Percentiles rank a stretch among this genome's conserved stretches.
phyloP scores from a whole-genome alignment of 1,140 invertebrate genomes.

The Zaprionus capensis region DNA sequence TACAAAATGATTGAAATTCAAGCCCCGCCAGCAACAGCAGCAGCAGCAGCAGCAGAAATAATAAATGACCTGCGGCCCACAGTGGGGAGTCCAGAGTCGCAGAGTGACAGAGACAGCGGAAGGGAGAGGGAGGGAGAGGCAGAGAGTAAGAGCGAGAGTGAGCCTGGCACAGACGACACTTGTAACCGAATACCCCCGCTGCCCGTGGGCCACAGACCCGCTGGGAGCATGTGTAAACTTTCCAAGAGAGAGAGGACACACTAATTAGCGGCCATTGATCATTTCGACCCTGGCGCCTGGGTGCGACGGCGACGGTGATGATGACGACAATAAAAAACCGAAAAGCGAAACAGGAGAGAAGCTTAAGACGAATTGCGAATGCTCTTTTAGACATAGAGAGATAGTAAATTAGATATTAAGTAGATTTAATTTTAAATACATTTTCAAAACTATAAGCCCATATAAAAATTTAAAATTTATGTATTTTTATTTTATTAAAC shows the following conservation, averaged over 20 bases:
- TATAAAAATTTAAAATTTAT: too few relatives aligned
- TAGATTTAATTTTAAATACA: too few relatives aligned
- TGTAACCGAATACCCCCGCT: constrained; percentile 58
- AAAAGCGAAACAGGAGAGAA: neutral
- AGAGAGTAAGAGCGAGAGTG: neutral
- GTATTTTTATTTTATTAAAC: too few relatives aligned
- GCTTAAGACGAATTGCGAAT: neutral
- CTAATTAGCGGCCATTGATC: constrained; percentile 80
- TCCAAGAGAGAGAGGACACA: constrained; percentile 72
- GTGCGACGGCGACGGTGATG: constrained; percentile 40
- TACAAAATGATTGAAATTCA: constrained; percentile 78
- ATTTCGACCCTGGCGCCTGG: constrained; percentile 67
- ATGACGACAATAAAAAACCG: constrained; percentile 8
- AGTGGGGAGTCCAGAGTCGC: constrained; percentile 58
- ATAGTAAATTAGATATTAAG: too few relatives aligned
- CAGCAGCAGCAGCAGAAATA: constrained; percentile 55
- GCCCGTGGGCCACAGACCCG: constrained; percentile 15
- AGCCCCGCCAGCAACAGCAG: constrained; percentile 45
- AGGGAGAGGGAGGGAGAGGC: constrained; percentile 17
- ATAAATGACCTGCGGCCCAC: constrained; percentile 70
- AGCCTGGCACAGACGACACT: constrained; percentile 57
- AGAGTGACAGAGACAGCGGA: neutral
- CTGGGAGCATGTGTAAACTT: constrained; percentile 73
- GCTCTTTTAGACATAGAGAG: neutral
- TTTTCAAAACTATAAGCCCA: too few relatives aligned